Evolutionary conservation across 1,140 invertebrate species (phyloP), one percentile per base, ranked within the genome.

Genomic region (Drosophila lowei): DNA sequence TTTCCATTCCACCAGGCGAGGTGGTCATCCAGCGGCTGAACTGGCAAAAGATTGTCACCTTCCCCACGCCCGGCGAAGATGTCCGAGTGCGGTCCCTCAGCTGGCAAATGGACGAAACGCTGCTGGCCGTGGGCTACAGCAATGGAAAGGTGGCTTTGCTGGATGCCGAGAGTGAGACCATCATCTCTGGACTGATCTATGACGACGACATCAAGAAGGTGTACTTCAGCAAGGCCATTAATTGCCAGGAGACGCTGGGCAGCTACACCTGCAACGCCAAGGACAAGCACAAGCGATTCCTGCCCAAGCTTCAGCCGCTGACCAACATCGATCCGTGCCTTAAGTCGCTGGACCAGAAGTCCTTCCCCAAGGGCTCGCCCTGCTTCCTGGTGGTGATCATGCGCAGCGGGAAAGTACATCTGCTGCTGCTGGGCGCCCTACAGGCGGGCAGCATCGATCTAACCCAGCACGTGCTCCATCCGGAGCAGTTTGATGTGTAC

Each of bases 41-140:
- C 21, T 99, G 97, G 97, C 97, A 98, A 88, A 96, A 96, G 92
- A 97, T 98, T 8, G 98, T 97, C 95, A 93, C 94, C 38, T 92
- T 98, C 46, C 92, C 93, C 54, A 94, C 97, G 15, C 95, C 94
- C 15, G 94, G 93, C 73, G 97, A 98, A 90, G 93, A 93, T 72
- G 91, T 94, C 41, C 92, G 89, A 15, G 94, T 96, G 23, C 93
- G 93, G 65, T 94, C 94, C 56, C 93, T 99, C 77, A 95, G 96
- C 56, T 99, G 98, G 98, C 94, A 97, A 92, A 97, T 97, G 30
- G 98, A 99, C 94, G 97, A 98, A 71, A 98, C 98, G 92, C 94
- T 98, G 34, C 92, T 96, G 15, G 96, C 95, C 1, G 93, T 96
- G 13, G 94, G 93, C 79, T 97, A 95, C 68, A 95, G 93, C 90